Base-by-base conservation (phyloP, 2,888 invertebrate genomes). In the Aspidiotus destructor region DNA sequence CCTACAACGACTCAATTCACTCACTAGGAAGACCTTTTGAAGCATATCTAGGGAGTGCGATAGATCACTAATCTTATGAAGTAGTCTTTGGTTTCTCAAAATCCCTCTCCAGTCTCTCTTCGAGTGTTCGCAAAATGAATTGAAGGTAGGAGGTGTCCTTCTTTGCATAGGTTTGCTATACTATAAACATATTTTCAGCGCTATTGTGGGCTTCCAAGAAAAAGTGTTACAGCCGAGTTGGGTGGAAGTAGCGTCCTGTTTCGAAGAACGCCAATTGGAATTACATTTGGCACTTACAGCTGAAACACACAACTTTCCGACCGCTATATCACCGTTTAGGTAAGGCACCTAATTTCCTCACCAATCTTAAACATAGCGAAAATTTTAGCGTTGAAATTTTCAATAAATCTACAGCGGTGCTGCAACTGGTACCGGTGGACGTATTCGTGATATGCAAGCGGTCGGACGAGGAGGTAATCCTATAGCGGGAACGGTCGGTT, bases 231-330 rank as follows among this genome's bases (percentile, higher is more conserved):
- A 84, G 16, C 92, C 96, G 0, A 77, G 76, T 1, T 79, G 82
- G 70, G 85, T 94, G 0, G 82, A 86, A 1, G 79, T 80, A 71
- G 81, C 91, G 2, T 82, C 86, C 67, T 77, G 82, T 68, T 81
- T 87, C 65, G 72, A 74, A 60, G 74, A 80, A 58, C 78, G 82
- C 58, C 76, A 79, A 11, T 80, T 84, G 0, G 82, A 85, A 15
- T 87, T 90, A 0, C 93, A 98, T 78, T 85, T 98, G 53, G 93
- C 96, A 75, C 97, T 98, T 76, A 98, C 98, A 0, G 98, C 98
- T 0, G 98, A 99, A 80, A 99, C 98, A 0, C 98, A 99, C 78
- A 98, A 98, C 77, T 98, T 98, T 83, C 95, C 95, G 0, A 96
- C 95, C 0, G 94, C 95, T 0, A 95, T 98, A 10, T 94, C 96